Evolutionary conservation across 2,797 vertebrate species (phyloP).

Genomic region (Rhinichthys osculus): DNA sequence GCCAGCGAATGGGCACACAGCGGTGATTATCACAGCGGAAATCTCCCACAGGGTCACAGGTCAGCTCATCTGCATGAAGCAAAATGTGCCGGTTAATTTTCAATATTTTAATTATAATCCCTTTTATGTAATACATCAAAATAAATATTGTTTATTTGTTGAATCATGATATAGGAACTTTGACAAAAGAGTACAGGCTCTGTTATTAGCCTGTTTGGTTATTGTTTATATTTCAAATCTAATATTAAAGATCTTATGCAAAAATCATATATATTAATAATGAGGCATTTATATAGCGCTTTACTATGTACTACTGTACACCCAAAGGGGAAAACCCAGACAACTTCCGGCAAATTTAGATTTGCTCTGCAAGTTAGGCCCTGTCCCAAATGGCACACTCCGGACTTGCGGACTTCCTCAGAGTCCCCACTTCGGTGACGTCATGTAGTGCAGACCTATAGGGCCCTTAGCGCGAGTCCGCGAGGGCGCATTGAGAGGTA

Average conservation of each 20-base stretch:
- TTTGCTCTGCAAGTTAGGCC: no score
- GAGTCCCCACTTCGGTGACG: no score
- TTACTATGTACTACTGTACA: no score
- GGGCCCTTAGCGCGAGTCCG: no score
- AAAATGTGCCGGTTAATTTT: background rate
- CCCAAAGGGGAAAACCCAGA: no score
- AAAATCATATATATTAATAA: background rate
- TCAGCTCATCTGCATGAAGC: constrained; percentile 82
- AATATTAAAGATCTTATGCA: background rate
- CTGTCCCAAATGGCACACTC: no score
- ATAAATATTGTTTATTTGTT: background rate
- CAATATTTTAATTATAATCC: background rate
- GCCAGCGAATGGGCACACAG: constrained; percentile 95
- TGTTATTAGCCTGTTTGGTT: background rate
- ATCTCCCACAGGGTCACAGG: constrained; percentile 88
- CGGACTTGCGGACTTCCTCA: no score
- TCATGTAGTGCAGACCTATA: no score
- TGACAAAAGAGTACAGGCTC: background rate
- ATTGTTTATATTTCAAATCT: background rate
- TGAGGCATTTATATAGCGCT: no score
- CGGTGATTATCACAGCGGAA: constrained; percentile 94
- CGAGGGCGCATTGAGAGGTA: no score
- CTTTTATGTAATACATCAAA: background rate
- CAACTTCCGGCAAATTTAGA: no score
- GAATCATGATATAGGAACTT: background rate